Evolutionary conservation across 2,797 vertebrate genomes (phyloP), one percentile per base, ranked within the genome.

Genomic region (Sebastiscus albofasciatus): DNA sequence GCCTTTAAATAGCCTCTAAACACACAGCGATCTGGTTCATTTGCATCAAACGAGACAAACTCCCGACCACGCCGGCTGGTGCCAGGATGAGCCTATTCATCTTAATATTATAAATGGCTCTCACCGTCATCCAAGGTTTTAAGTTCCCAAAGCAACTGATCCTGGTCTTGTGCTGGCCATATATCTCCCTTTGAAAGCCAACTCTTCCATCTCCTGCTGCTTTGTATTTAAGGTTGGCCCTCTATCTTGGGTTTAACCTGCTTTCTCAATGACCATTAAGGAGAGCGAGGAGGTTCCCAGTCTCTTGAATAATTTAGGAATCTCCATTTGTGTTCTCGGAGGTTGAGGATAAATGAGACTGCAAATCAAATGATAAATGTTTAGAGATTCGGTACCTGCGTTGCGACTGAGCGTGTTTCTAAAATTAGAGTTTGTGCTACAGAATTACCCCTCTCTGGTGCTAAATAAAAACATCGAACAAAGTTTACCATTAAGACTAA

Each of bases 71-170:
- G 79, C 80, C 73, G 80, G 76, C 87, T 69, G 75, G 71, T 92
- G 79, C 90, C 88, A 90, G 69, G 89, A 87, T 77, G 70, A 90
- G 72, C 83, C 90, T 65, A 95, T 95, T 93, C 87, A 94, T 96
- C 94, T 94, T 95, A 87, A 88, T 86, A 92, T 94, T 93, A 92
- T 93, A 92, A 95, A 95, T 90, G 87, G 90, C 92, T 91, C 88
- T 92, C 80, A 87, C 94, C 94, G 93, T 95, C 94, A 93, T 94
- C 93, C 72, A 26, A 84, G 95, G 94, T 96, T 96, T 96, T 94
- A 95, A 90, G 92, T 96, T 96, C 93, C 94, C 88, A 70, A 89
- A 94, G 92, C 91, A 91, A 94, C 92, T 92, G 88, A 95, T 94
- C 88, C 92, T 66, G 83, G 84, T 87, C 90, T 92, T 93, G 92